Evolutionary conservation across 1,140 invertebrate species (phyloP), one percentile per base, ranked within the genome.

Genomic region (Apis florea): DNA sequence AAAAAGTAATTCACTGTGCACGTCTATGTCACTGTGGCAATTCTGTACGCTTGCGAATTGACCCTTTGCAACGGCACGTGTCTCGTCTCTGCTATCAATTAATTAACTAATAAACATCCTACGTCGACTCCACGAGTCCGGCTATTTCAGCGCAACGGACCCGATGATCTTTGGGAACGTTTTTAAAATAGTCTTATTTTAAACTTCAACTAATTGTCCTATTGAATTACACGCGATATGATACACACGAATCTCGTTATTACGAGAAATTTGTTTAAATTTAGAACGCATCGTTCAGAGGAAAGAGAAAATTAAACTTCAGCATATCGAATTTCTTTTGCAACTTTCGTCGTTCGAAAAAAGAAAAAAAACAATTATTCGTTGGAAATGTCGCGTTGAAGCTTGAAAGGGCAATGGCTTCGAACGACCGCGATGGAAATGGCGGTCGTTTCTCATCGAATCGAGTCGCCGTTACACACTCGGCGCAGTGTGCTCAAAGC

Each of bases 101-200:
- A 91, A 92, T 90, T 85, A 89, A 90, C 83, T 86, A 91, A 93
- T 91, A 88, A 91, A 91, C 86, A 87, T 81, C 75, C 80, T 85
- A 84, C 85, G 81, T 85, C 72, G 31, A 40, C 31, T 40, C 64
- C 68, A 79, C 71, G 82, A 83, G 78, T 83, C 72, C 75, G n/a
- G 47, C 19, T 26, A 21, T 31, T 79, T 54, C 5, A 59, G 9
- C 9, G 54, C 19, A 81, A 56, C n/a, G n/a, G 40, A 31, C 40
- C n/a, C 13, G 8, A 19, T 63, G 1, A 1, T n/a, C 5, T 19
- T 13, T 51, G 11, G 31, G 0, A 12, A 17, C 47, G 12, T 11
- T 64, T 26, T 8, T 19, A 10, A 3, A 49, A 54, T 15, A 11
- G 26, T 59, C 24, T 24, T 26, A 13, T 63, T 49, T 21, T 6